These are phyloP conservation scores for Archegozetes longisetosus DNA, from an alignment of 1,140 invertebrate genomes.

Conservation along the genomic window DNA sequence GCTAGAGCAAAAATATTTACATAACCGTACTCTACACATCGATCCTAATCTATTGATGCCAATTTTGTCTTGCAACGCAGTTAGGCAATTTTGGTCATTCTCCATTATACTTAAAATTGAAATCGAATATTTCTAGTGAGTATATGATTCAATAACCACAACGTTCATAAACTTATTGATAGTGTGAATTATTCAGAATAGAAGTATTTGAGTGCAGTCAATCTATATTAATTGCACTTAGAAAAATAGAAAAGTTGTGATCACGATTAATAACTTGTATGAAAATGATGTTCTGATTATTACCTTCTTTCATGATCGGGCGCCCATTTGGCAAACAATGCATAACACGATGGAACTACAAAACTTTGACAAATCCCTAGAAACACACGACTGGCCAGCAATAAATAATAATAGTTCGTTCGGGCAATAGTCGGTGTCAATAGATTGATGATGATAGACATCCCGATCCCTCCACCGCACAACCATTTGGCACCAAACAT, in stretches of 20 bases:
- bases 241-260: no score
- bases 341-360: slow-evolving; percentile 26
- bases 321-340: slow-evolving; percentile 26
- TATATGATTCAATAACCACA: no score
- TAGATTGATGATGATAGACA: slow-evolving; percentile 12
- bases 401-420: neutral
- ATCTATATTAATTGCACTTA: no score
- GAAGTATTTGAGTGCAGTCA: no score
- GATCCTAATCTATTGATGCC: neutral
- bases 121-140: no score
- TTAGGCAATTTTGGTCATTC: neutral
- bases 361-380: slow-evolving; percentile 21
- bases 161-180: no score
- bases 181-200: no score
- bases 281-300: no score
- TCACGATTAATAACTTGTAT: no score
- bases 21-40: neutral
- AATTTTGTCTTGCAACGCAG: neutral
- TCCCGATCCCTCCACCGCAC: slow-evolving; percentile 34
- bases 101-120: no score
- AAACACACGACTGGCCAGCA: slow-evolving; percentile 14
- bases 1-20: neutral
- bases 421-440: slow-evolving; percentile 16
- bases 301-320: slow-evolving; percentile 16
- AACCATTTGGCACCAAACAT: slow-evolving; percentile 49